Evolutionary conservation across 1,140 invertebrate species (phyloP).

Genomic region (Cotesia typhae): DNA sequence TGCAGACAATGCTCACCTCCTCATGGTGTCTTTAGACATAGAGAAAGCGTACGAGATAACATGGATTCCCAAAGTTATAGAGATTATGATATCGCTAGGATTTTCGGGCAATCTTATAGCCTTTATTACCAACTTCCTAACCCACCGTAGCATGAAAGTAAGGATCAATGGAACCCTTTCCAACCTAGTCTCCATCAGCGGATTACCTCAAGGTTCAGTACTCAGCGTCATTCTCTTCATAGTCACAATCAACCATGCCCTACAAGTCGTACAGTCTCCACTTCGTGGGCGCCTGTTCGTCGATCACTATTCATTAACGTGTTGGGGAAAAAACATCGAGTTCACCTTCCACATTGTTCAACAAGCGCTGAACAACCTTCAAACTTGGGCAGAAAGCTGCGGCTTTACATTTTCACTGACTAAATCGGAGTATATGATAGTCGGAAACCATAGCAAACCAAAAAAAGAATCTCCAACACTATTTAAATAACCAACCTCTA

Average conservation of each 20-base stretch:
- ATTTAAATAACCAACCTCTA: conserved; percentile 6
- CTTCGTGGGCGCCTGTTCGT: conserved; percentile 24
- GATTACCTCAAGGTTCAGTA: conserved; percentile 40
- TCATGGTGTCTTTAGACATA: conserved; percentile 44
- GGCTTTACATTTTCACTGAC: conserved; percentile 32
- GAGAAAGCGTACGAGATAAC: conserved; percentile 48
- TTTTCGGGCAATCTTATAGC: conserved; percentile 29
- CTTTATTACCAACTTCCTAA: conserved; percentile 35
- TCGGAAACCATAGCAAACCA: neutral
- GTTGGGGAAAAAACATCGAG: conserved; percentile 21
- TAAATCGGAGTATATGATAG: conserved; percentile 31
- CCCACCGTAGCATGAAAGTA: conserved; percentile 19
- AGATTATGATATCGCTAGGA: conserved; percentile 17
- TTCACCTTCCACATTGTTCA: conserved; percentile 21
- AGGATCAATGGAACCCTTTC: conserved; percentile 8
- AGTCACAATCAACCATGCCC: conserved; percentile 38
- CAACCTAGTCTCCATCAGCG: conserved; percentile 24
- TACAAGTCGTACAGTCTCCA: conserved; percentile 11
- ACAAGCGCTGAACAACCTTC: conserved; percentile 10
- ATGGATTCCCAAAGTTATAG: conserved; percentile 34
- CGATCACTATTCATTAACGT: conserved; percentile 27
- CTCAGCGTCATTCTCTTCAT: conserved; percentile 41
- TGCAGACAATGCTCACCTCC: conserved; percentile 37
- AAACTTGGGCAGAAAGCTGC: conserved; percentile 21
- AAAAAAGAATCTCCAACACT: conserved; percentile 4